Evolutionary conservation across 2,888 invertebrate species (phyloP).

Genomic region (Ligdia adustata): DNA sequence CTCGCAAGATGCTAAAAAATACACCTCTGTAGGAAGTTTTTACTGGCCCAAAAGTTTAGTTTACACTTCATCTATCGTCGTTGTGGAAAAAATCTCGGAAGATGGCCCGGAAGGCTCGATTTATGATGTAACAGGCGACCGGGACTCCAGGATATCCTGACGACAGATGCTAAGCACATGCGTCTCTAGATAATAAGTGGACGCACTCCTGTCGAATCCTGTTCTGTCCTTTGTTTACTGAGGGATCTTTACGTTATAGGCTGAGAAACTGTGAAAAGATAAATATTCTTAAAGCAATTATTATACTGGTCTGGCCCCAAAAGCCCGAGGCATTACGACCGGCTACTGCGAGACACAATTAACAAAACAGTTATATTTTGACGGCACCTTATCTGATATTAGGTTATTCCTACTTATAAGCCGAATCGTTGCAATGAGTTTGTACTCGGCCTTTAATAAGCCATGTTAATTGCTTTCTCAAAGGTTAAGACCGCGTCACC

Average conservation of each 20-base stretch:
- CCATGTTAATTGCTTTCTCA: constrained; percentile 64
- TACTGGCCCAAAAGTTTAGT: constrained; percentile 57
- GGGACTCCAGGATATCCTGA: constrained; percentile 70
- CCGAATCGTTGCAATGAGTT: constrained; percentile 53
- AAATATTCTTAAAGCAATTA: constrained; percentile 69
- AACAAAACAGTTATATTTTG: constrained; percentile 76
- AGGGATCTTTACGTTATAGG: constrained; percentile 53
- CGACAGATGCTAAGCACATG: constrained; percentile 81
- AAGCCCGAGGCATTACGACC: constrained; percentile 50
- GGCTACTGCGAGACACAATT: constrained; percentile 73
- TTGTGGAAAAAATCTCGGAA: constrained; percentile 78
- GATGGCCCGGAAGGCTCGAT: constrained; percentile 77
- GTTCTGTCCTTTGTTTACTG: constrained; percentile 63
- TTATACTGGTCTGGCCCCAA: constrained; percentile 56
- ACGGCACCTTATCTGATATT: constrained; percentile 70
- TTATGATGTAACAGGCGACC: constrained; percentile 75
- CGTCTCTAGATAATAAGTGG: constrained; percentile 65
- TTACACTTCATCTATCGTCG: constrained; percentile 80
- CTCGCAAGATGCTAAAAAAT: constrained; percentile 66
- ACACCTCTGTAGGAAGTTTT: constrained; percentile 65
- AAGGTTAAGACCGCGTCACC: constrained; percentile 53
- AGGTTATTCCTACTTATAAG: constrained; percentile 57
- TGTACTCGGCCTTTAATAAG: constrained; percentile 54
- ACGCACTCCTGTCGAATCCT: constrained; percentile 68
- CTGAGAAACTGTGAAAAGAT: constrained; percentile 72